Percentiles rank a stretch among this genome's conserved stretches.
Evolutionary conservation across 2,797 vertebrate species (phyloP).

Genomic region (Leptatherina wallacei): DNA sequence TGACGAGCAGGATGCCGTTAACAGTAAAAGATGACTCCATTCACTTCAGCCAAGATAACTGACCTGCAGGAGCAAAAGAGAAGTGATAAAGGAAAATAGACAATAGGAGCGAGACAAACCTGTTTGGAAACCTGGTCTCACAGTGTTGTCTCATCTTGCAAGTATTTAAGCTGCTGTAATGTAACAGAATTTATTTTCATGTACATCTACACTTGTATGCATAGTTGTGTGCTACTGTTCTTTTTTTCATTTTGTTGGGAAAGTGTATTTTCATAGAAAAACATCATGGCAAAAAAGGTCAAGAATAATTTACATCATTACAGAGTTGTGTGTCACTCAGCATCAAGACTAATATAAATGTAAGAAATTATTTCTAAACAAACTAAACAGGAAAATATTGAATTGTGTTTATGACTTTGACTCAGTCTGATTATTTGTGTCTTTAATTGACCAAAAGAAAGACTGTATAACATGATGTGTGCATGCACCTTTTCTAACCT

Average conservation of each 20-base stretch:
- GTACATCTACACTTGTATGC: not conserved
- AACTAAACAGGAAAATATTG: not conserved
- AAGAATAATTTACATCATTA: too few species aligned
- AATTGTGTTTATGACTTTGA: not conserved
- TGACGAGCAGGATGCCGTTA: constrained; percentile 56
- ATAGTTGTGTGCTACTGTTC: too few species aligned
- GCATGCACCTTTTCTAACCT: constrained; percentile 15
- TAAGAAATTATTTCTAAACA: too few species aligned
- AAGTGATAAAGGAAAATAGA: constrained; percentile 29
- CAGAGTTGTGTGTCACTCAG: too few species aligned
- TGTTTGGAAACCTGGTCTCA: constrained; percentile 30
- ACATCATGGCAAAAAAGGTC: too few species aligned
- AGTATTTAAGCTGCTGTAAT: constrained; percentile 22
- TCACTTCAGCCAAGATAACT: constrained; percentile 37
- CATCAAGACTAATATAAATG: too few species aligned
- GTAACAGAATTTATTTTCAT: not conserved
- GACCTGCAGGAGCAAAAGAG: not conserved
- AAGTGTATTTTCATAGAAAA: too few species aligned
- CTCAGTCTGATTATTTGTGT: constrained; percentile 7
- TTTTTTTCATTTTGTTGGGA: too few species aligned
- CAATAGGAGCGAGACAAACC: constrained; percentile 47
- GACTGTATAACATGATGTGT: constrained; percentile 25
- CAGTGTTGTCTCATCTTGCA: constrained; percentile 26
- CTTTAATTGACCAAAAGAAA: constrained; percentile 20
- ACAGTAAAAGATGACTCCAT: constrained; percentile 45